phyloP scores from a whole-genome alignment of 2,797 vertebrate species.

The Allobates femoralis region DNA sequence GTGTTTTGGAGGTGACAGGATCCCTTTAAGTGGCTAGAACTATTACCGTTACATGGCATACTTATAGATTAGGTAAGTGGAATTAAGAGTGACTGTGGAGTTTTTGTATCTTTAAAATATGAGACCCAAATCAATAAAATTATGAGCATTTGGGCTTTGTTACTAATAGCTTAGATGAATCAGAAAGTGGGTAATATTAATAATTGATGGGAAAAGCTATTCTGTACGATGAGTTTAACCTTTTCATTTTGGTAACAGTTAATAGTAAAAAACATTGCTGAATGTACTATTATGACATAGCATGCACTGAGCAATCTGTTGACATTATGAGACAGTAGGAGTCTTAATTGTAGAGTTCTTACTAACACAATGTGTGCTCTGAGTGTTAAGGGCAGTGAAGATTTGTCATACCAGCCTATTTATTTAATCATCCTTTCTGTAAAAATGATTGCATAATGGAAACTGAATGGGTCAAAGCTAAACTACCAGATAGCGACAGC shows the following conservation, averaged over 20 bases:
- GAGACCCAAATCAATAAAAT: no score
- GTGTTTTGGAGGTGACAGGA: no score
- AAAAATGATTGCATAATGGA: background rate
- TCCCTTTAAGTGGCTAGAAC: no score
- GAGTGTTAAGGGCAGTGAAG: slow-evolving; percentile 19
- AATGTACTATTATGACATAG: slow-evolving; percentile 43
- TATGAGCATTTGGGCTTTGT: background rate
- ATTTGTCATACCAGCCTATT: slow-evolving; percentile 4
- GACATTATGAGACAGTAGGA: slow-evolving; percentile 34
- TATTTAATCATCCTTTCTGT: slow-evolving; percentile 21
- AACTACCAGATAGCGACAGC: slow-evolving; percentile 25
- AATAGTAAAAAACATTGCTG: slow-evolving; percentile 47
- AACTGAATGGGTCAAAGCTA: slow-evolving; percentile 10
- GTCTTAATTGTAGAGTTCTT: slow-evolving; percentile 21
- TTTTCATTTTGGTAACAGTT: slow-evolving; percentile 28
- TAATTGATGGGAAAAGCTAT: slow-evolving; percentile 34
- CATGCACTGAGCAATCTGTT: slow-evolving; percentile 34
- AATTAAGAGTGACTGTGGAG: no score
- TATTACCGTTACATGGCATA: no score
- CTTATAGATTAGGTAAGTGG: no score
- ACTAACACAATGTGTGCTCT: slow-evolving; percentile 20
- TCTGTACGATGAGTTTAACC: slow-evolving; percentile 44
- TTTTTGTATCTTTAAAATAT: no score
- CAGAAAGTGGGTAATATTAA: slow-evolving; percentile 18
- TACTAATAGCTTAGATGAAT: slow-evolving; percentile 16